These are phyloP conservation scores for Conus betulinus DNA, from an alignment of 1,140 invertebrate species.

Conservation along the genomic window DNA sequence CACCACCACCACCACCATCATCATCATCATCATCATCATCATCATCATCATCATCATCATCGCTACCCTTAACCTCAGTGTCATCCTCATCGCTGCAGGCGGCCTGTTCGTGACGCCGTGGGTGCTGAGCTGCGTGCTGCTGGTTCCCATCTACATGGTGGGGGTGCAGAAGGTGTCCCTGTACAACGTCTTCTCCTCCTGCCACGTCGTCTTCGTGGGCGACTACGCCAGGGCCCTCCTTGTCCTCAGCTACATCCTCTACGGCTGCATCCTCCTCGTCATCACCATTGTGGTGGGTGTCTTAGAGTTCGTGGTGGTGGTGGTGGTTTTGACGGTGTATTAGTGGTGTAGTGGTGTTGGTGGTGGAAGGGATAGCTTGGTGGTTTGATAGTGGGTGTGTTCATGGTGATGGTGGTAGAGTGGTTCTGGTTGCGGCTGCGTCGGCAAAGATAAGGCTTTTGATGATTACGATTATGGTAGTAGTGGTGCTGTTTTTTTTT, in stretches of 20 bases:
- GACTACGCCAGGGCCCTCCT: conserved; percentile 33
- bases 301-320: neutral
- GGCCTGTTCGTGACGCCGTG: conserved; percentile 40
- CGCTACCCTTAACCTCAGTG: neutral
- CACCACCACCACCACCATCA: neutral
- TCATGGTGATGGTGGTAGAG: neutral
- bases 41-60: neutral
- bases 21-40: neutral
- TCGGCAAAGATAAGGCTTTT: conserved; percentile 8
- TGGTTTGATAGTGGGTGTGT: too few species aligned
- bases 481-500: neutral
- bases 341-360: neutral
- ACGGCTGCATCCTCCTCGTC: conserved; percentile 15
- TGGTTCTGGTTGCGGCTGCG: neutral
- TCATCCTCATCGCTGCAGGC: neutral
- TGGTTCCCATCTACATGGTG: conserved; percentile 45
- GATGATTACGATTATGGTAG: conserved; percentile 13
- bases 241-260: conserved; percentile 43
- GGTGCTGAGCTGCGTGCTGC: conserved; percentile 37
- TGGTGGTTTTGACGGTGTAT: neutral
- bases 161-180: conserved; percentile 27
- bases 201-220: conserved; percentile 36
- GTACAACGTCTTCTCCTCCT: conserved; percentile 17
- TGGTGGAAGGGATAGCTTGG: too few species aligned
- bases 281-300: neutral